phyloP scores from a whole-genome alignment of 2,888 invertebrate species.

The Netelia fuscicornis region DNA sequence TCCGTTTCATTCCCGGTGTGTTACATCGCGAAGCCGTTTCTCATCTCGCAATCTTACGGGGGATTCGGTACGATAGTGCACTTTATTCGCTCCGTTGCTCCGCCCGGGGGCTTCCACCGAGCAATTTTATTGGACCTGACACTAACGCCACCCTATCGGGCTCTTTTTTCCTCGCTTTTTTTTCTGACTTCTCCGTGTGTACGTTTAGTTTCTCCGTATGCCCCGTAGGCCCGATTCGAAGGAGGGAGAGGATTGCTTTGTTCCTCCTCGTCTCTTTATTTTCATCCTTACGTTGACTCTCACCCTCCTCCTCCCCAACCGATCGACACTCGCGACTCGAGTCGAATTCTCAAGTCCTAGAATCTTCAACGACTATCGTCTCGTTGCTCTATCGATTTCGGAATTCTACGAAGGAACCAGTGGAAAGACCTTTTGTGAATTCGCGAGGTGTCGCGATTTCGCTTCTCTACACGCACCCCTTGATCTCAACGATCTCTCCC shows the following conservation, averaged over 20 bases:
- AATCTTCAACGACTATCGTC: neutral
- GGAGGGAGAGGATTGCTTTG: neutral
- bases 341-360: neutral
- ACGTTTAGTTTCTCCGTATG: slow-evolving; percentile 8
- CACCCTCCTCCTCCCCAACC: neutral
- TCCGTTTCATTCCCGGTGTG: neutral
- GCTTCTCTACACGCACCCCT: neutral
- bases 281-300: neutral
- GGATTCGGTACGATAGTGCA: slow-evolving; percentile 77
- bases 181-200: slow-evolving; percentile 15
- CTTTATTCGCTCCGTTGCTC: slow-evolving; percentile 76
- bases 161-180: slow-evolving; percentile 11
- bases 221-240: slow-evolving; percentile 8
- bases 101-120: slow-evolving; percentile 72
- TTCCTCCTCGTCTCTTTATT: neutral
- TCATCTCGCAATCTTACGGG: slow-evolving; percentile 74
- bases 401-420: neutral
- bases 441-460: slow-evolving; percentile 29
- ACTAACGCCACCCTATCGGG: slow-evolving; percentile 70
- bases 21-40: slow-evolving; percentile 52
- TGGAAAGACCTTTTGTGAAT: slow-evolving; percentile 22
- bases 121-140: slow-evolving; percentile 81
- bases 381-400: slow-evolving; percentile 26
- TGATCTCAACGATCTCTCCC: neutral
- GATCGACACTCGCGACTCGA: slow-evolving; percentile 11